A percentile compares a stretch with the other conserved stretches of the same genome.
Evolutionary conservation across 2,888 invertebrate genomes (phyloP).

Genomic region (Leucophenga montana): DNA sequence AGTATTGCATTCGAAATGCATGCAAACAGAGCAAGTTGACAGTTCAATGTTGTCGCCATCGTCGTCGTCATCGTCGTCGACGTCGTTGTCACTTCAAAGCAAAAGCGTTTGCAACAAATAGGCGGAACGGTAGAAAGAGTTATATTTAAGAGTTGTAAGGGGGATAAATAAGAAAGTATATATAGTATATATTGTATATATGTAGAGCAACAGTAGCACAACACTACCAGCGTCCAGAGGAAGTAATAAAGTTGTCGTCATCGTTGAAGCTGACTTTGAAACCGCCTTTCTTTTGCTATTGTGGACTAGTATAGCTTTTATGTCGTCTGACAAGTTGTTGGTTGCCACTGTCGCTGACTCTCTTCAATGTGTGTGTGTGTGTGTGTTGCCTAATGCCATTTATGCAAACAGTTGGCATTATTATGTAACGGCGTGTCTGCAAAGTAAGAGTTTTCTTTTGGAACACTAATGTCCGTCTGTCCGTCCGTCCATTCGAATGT

Average conservation of each 20-base stretch:
- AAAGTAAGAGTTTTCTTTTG: too few relatives aligned
- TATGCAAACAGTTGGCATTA: constrained; percentile 22
- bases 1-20: constrained; percentile 5
- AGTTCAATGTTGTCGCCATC: constrained; percentile 19
- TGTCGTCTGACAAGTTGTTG: constrained; percentile 21
- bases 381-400: constrained; percentile 16
- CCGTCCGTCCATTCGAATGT: background rate
- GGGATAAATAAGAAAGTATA: background rate
- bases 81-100: constrained; percentile 12
- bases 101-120: background rate
- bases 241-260: background rate
- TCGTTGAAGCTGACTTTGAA: constrained; percentile 16
- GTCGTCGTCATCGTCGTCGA: background rate
- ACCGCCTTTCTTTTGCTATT: background rate
- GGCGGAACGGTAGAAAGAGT: background rate
- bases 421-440: constrained; percentile 1
- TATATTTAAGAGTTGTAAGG: background rate
- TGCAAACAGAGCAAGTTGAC: constrained; percentile 16
- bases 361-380: too few relatives aligned
- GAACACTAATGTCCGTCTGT: background rate
- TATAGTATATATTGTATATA: too few relatives aligned
- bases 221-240: constrained; percentile 4
- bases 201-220: too few relatives aligned
- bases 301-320: background rate
- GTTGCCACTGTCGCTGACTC: background rate